Conservation (phyloP, 2,888 invertebrate species). For the Rhaphigaster nebulosa region DNA sequence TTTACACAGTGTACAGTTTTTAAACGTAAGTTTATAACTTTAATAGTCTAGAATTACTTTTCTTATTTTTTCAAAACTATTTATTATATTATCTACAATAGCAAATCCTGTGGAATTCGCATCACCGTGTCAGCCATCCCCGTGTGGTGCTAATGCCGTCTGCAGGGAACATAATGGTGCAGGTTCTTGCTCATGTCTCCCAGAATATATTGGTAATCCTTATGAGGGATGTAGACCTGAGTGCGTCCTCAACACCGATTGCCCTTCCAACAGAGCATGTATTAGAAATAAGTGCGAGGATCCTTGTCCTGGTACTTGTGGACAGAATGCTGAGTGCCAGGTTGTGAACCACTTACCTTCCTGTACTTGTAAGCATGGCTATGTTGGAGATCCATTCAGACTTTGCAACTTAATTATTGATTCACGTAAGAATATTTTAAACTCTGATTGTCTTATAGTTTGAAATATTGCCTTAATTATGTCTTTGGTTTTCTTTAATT, state of each 20-base stretch:
- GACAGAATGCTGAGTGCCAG: conserved; percentile 77
- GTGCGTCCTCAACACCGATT: conserved; percentile 77
- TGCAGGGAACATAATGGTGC: conserved; percentile 81
- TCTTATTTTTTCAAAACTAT: not conserved
- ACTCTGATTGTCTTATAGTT: not conserved
- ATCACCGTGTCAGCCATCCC: conserved; percentile 80
- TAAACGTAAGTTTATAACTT: conserved; percentile 61
- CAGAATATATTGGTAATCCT: conserved; percentile 82
- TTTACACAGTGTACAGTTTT: conserved; percentile 69
- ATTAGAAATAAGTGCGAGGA: conserved; percentile 77
- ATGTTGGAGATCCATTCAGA: conserved; percentile 78
- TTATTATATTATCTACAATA: not conserved
- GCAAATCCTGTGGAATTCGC: conserved; percentile 63
- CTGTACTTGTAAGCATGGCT: conserved; percentile 76
- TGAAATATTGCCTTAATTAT: not conserved
- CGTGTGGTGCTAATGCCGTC: conserved; percentile 80
- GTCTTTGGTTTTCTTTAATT: not conserved
- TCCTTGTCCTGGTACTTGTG: conserved; percentile 80
- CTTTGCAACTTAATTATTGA: conserved; percentile 70
- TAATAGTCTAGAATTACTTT: not conserved
- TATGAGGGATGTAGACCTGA: conserved; percentile 78
- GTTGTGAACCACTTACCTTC: conserved; percentile 77
- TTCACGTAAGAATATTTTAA: not conserved
- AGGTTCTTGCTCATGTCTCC: conserved; percentile 80
- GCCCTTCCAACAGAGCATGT: conserved; percentile 76